Percentiles rank a stretch among this genome's conserved stretches.
These are phyloP conservation scores for Antechinus stuartii DNA, from an alignment of 2,113 vertebrate genomes.

Conservation along the genomic window DNA sequence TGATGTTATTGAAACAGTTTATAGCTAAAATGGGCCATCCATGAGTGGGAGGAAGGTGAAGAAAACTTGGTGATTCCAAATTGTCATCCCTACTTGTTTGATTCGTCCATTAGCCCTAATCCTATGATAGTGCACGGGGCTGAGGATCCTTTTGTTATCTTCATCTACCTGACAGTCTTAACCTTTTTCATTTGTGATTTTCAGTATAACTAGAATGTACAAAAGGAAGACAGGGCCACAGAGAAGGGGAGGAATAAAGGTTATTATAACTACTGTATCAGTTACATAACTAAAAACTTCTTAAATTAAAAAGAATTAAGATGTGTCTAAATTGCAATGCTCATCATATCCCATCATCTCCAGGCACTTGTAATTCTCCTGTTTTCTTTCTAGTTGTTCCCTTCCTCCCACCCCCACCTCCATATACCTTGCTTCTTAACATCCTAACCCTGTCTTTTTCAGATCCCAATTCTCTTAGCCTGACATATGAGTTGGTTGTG, in stretches of 20 bases:
- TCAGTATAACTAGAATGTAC: background rate
- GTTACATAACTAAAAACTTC: background rate
- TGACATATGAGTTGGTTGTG: background rate
- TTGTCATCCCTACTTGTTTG: background rate
- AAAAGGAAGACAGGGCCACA: background rate
- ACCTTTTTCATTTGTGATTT: background rate
- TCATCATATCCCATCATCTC: background rate
- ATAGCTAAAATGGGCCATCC: background rate
- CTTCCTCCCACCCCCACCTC: background rate
- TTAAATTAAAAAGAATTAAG: background rate
- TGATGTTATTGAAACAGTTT: background rate
- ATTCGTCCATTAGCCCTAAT: background rate
- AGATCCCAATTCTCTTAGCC: background rate
- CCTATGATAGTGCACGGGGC: background rate
- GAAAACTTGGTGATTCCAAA: background rate
- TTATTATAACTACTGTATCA: background rate
- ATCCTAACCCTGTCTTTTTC: background rate
- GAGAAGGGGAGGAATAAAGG: background rate
- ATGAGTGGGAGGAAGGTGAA: too few species aligned
- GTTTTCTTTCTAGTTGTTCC: background rate
- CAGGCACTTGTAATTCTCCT: background rate
- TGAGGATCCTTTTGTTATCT: background rate
- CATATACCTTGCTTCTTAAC: background rate
- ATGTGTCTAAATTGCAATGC: background rate
- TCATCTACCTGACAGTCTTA: background rate